phyloP scores from a whole-genome alignment of 2,888 invertebrate genomes.

The Micoletzkya japonica region DNA sequence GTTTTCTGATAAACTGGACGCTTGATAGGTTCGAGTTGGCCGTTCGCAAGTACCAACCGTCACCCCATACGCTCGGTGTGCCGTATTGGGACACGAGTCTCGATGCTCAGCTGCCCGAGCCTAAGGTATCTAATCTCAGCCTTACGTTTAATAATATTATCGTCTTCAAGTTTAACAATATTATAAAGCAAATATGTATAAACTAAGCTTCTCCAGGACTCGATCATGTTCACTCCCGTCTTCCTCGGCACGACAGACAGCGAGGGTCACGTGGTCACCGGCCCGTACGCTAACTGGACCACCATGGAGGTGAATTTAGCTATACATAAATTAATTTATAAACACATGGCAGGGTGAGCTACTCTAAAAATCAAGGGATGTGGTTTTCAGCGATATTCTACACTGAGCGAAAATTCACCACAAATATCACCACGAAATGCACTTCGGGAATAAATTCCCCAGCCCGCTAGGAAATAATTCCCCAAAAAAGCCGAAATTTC shows the following conservation, averaged over 20 bases:
- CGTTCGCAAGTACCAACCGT: slow-evolving; percentile 39
- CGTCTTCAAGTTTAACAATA: not conserved
- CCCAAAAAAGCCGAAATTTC: too few species aligned
- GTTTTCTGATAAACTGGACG: too few species aligned
- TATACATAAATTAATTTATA: too few species aligned
- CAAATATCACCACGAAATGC: too few species aligned
- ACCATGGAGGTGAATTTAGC: slow-evolving; percentile 52
- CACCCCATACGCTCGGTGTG: slow-evolving; percentile 60
- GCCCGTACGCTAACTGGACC: slow-evolving; percentile 64
- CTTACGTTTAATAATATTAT: too few species aligned
- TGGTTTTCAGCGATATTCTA: too few species aligned
- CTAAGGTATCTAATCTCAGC: slow-evolving; percentile 34
- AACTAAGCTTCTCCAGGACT: slow-evolving; percentile 46
- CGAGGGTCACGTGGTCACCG: slow-evolving; percentile 61
- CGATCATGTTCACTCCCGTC: slow-evolving; percentile 63
- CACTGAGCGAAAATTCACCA: too few species aligned
- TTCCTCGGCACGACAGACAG: slow-evolving; percentile 62
- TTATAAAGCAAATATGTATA: not conserved
- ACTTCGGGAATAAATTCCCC: too few species aligned
- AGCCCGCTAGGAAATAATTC: too few species aligned
- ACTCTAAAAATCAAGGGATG: too few species aligned
- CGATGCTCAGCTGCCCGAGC: slow-evolving; percentile 62
- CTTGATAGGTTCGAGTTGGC: slow-evolving; percentile 48
- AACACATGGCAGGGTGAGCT: too few species aligned
- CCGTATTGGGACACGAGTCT: slow-evolving; percentile 65